These are phyloP conservation scores for Trissolcus brochymenae DNA, from an alignment of 2,888 invertebrate genomes.

Conservation along the genomic window DNA sequence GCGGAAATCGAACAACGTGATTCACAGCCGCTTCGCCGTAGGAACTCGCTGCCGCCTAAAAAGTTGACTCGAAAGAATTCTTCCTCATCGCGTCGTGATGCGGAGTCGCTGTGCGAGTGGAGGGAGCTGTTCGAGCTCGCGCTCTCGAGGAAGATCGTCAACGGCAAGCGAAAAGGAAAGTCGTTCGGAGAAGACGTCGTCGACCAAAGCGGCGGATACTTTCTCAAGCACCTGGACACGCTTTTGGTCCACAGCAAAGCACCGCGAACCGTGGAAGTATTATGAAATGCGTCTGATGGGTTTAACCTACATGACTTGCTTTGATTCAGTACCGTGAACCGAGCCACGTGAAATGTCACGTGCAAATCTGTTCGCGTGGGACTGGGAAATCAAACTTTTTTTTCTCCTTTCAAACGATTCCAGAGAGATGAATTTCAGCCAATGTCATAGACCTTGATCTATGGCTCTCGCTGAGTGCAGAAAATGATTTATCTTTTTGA, in stretches of 20 bases:
- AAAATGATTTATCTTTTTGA: not conserved
- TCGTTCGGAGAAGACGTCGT: conserved; percentile 54
- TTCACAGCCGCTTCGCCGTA: conserved; percentile 30
- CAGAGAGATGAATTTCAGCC: not conserved
- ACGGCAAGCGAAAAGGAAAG: conserved; percentile 54
- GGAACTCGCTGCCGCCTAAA: conserved; percentile 72
- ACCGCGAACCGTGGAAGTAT: conserved; percentile 67
- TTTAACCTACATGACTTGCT: conserved; percentile 38
- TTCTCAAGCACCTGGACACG: conserved; percentile 68
- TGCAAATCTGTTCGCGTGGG: conserved; percentile 32
- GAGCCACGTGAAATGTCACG: conserved; percentile 45
- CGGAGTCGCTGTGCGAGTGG: conserved; percentile 70
- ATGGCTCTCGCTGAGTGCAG: too few species aligned
- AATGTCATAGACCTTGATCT: too few species aligned
- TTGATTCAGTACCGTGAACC: conserved; percentile 2
- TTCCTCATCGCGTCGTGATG: conserved; percentile 58
- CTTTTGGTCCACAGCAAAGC: conserved; percentile 65
- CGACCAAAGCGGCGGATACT: conserved; percentile 46
- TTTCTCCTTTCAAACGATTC: not conserved
- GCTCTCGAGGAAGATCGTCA: conserved; percentile 77
- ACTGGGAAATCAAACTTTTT: conserved; percentile 9
- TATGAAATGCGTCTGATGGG: conserved; percentile 38
- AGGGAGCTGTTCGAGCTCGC: conserved; percentile 79
- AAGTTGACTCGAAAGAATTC: conserved; percentile 75
- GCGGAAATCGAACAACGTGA: conserved; percentile 66